phyloP scores from a whole-genome alignment of 1,140 invertebrate genomes.

The Drosophila sucinea region DNA sequence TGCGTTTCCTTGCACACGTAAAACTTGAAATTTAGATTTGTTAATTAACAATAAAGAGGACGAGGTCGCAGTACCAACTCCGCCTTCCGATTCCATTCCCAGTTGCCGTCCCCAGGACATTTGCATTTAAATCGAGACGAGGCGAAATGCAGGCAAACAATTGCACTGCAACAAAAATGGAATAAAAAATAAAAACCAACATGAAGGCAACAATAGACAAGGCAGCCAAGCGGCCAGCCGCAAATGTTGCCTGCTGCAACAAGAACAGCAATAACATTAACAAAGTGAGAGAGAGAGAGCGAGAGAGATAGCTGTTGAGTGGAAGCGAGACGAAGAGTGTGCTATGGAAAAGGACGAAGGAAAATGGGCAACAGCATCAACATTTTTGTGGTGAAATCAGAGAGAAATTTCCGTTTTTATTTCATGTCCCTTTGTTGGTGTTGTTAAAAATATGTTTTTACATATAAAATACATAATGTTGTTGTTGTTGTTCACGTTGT shows the following conservation, averaged over 20 bases:
- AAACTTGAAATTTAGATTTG: constrained; percentile 67
- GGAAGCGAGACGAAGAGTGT: neutral
- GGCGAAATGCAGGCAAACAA: constrained; percentile 37
- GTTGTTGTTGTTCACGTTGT: constrained; percentile 14
- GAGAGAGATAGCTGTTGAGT: neutral
- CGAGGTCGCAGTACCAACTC: constrained; percentile 22
- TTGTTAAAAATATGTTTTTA: constrained; percentile 71
- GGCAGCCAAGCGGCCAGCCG: constrained; percentile 59
- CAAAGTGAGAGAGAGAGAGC: constrained; percentile 21
- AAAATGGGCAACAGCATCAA: constrained; percentile 38
- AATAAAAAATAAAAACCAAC: constrained; percentile 42
- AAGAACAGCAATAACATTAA: constrained; percentile 37
- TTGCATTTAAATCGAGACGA: constrained; percentile 78
- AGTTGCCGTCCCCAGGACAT: constrained; percentile 43
- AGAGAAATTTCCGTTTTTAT: constrained; percentile 79
- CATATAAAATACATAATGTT: constrained; percentile 47
- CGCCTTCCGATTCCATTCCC: constrained; percentile 11
- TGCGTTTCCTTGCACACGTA: constrained; percentile 25
- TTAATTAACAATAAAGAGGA: constrained; percentile 78
- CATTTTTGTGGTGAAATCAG: constrained; percentile 79
- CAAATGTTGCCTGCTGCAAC: constrained; percentile 36
- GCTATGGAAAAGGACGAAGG: neutral
- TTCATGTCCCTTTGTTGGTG: constrained; percentile 61
- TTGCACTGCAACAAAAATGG: constrained; percentile 27
- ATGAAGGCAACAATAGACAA: constrained; percentile 71